Percentiles rank a stretch among this genome's conserved stretches.
Conservation (phyloP, 2,113 vertebrate genomes). For the Synchiropus splendidus region DNA sequence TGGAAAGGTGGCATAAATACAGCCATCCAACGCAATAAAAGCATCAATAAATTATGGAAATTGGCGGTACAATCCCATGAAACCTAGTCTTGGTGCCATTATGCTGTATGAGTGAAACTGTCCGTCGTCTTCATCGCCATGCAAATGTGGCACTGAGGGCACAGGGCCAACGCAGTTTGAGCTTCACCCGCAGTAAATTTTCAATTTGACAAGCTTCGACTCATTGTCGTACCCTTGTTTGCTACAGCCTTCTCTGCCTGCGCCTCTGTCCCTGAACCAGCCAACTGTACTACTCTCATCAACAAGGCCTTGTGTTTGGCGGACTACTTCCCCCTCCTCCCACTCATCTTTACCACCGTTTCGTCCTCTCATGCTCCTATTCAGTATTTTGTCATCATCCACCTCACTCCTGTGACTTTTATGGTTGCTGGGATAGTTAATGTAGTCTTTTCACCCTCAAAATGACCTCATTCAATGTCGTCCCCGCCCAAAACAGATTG, state of each 20-base stretch:
- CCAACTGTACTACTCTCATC: constrained; percentile 45
- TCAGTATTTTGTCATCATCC: background rate
- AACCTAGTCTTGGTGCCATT: too few relatives aligned
- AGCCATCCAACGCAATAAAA: too few relatives aligned
- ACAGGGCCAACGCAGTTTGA: constrained; percentile 31
- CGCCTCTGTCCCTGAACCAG: constrained; percentile 34
- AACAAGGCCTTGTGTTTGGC: constrained; percentile 40
- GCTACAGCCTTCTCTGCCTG: constrained; percentile 19
- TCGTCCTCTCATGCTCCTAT: background rate
- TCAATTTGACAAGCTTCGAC: constrained; percentile 40
- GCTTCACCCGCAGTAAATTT: constrained; percentile 48
- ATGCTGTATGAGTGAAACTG: too few relatives aligned
- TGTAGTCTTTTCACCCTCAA: too few relatives aligned
- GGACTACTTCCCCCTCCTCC: background rate
- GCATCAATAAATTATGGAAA: too few relatives aligned
- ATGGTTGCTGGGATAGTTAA: too few relatives aligned
- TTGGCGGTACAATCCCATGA: too few relatives aligned
- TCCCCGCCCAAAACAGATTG: background rate
- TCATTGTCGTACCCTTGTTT: constrained; percentile 37
- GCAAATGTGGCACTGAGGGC: constrained; percentile 28
- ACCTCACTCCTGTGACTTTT: too few relatives aligned
- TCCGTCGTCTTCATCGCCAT: constrained; percentile 3
- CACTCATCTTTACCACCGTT: constrained; percentile 5
- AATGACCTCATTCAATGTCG: background rate
- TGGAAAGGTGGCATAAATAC: too few relatives aligned